phyloP scores from a whole-genome alignment of 1,140 invertebrate genomes.

The Sweltsa coloradensis region DNA sequence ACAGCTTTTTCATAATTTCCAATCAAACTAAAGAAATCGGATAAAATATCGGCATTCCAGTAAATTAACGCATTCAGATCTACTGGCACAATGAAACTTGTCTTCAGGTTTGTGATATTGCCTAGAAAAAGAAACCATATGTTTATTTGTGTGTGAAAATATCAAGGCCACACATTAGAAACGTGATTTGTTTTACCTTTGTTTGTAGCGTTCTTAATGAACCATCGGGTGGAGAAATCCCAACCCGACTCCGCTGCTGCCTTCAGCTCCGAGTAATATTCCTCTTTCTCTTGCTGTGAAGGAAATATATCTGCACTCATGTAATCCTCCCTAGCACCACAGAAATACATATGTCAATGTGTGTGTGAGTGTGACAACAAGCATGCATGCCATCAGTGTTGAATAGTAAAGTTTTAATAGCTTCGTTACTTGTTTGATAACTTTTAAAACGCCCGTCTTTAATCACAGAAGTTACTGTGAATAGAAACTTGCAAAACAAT shows the following conservation, averaged over 20 bases:
- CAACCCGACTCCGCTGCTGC: constrained; percentile 76
- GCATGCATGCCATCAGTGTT: no score
- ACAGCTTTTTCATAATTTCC: constrained; percentile 30
- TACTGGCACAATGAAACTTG: constrained; percentile 62
- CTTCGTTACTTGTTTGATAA: no score
- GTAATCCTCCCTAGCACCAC: constrained; percentile 7
- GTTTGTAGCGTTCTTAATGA: constrained; percentile 37
- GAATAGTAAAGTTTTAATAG: no score
- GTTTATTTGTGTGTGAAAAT: background rate
- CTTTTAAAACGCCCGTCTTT: no score
- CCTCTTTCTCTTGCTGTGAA: constrained; percentile 8
- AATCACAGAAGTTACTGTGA: no score
- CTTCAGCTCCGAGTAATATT: constrained; percentile 44
- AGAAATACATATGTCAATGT: no score
- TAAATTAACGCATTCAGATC: constrained; percentile 75
- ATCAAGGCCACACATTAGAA: background rate
- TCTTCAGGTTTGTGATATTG: constrained; percentile 41
- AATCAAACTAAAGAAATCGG: constrained; percentile 32
- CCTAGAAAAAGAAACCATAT: constrained; percentile 2
- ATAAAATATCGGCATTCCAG: constrained; percentile 42
- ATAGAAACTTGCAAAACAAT: no score
- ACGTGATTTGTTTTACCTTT: constrained; percentile 19
- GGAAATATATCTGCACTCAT: background rate
- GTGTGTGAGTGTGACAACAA: no score
- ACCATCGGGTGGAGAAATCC: constrained; percentile 80